Conservation (phyloP, 2,888 invertebrate genomes). For the Fissipunctia ypsillon region DNA sequence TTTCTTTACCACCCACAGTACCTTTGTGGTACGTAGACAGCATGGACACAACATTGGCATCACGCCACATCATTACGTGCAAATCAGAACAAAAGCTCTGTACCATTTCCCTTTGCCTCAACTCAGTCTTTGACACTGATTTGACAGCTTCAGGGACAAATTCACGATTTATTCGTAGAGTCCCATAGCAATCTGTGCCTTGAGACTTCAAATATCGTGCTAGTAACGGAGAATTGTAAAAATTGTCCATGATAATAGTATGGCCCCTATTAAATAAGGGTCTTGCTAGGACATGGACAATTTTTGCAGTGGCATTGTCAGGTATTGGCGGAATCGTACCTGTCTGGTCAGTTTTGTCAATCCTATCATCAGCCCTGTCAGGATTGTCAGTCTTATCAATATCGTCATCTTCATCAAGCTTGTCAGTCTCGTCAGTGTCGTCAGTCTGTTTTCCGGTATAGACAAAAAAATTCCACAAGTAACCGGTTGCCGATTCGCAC, state of each 20-base stretch:
- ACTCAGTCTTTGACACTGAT: slow-evolving; percentile 2
- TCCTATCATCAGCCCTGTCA: slow-evolving; percentile 1
- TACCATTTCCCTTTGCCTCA: slow-evolving; percentile 20
- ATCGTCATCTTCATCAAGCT: slow-evolving; percentile 12
- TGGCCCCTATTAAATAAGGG: slow-evolving; percentile 15
- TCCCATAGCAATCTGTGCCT: slow-evolving; percentile 25
- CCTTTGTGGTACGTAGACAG: slow-evolving; percentile 25
- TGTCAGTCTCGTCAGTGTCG: slow-evolving; percentile 8
- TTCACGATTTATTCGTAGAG: slow-evolving; percentile 21
- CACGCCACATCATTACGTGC: slow-evolving; percentile 20
- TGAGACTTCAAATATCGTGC: slow-evolving; percentile 16
- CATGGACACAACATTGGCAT: slow-evolving; percentile 26
- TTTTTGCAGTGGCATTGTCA: slow-evolving; percentile 11
- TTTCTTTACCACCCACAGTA: slow-evolving; percentile 19
- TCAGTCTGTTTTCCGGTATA: slow-evolving; percentile 33
- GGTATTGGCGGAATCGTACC: slow-evolving; percentile 10
- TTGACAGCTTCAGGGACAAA: slow-evolving; percentile 29
- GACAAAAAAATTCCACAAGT: slow-evolving; percentile 30
- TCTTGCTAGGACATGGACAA: slow-evolving; percentile 19
- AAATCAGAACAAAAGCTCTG: slow-evolving; percentile 20
- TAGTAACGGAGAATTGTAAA: slow-evolving; percentile 25
- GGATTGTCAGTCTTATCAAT: slow-evolving; percentile 1
- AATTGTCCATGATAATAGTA: slow-evolving; percentile 31
- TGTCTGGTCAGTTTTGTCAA: slow-evolving; percentile 9
- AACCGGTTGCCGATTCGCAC: slow-evolving; percentile 32